Percentiles rank a stretch among this genome's conserved stretches.
Evolutionary conservation across 2,888 invertebrate genomes (phyloP).

Genomic region (Melinaea marsaeus): DNA sequence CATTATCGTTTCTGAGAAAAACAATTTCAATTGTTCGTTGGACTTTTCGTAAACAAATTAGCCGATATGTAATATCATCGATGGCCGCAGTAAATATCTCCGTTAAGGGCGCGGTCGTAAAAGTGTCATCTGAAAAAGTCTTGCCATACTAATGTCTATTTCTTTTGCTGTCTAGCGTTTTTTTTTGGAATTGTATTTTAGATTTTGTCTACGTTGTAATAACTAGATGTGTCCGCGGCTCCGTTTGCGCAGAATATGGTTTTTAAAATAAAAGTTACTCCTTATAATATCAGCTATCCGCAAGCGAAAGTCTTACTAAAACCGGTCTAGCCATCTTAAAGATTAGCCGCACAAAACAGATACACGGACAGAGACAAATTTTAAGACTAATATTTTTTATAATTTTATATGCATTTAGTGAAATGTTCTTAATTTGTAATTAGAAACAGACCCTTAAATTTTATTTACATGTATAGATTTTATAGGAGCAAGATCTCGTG

Average conservation of each 20-base stretch:
- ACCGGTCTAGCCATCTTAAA: too few species aligned
- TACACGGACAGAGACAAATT: too few species aligned
- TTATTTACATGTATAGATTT: too few species aligned
- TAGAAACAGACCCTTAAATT: too few species aligned
- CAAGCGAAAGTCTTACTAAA: too few species aligned
- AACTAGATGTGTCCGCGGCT: background rate
- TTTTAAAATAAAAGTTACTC: too few species aligned
- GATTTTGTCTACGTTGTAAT: constrained; percentile 2
- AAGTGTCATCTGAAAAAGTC: constrained; percentile 8
- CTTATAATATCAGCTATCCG: too few species aligned
- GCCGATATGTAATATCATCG: constrained; percentile 13
- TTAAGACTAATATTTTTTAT: too few species aligned
- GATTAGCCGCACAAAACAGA: too few species aligned
- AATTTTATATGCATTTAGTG: too few species aligned
- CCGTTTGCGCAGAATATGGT: too few species aligned
- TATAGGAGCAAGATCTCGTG: background rate
- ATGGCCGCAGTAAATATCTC: constrained; percentile 15
- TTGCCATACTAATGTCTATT: background rate
- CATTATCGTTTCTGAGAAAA: constrained; percentile 10
- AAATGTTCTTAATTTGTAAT: too few species aligned
- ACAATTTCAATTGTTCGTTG: constrained; percentile 13
- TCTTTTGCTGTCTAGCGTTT: background rate
- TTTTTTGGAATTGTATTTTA: background rate
- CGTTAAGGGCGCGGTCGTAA: constrained; percentile 10
- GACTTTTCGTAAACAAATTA: constrained; percentile 19